Conservation (phyloP, 2,113 vertebrate genomes). For the Ramphastos sulfuratus region DNA sequence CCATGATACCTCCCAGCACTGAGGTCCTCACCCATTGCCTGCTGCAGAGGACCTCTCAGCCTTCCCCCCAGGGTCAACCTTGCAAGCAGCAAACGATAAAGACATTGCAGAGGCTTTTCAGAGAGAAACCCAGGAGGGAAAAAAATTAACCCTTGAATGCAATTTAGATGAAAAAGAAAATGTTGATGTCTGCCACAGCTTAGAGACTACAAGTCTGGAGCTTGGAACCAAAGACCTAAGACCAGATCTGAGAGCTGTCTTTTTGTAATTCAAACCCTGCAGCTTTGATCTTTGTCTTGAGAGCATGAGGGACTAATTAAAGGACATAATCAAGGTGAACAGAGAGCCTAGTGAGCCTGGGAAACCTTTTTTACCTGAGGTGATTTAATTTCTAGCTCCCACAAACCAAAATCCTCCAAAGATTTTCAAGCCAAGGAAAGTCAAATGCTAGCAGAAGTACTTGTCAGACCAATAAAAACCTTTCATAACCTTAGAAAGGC, state of each 20-base stretch:
- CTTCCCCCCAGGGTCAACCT: not conserved
- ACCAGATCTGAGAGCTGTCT: not conserved
- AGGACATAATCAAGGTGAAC: not conserved
- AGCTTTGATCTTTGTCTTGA: slow-evolving; percentile 11
- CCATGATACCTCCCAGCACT: fast-evolving
- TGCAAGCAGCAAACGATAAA: not conserved
- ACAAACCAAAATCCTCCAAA: not conserved
- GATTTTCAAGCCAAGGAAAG: not conserved
- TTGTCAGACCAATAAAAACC: not conserved
- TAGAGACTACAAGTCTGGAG: not conserved
- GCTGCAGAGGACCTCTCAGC: not conserved
- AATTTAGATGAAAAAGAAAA: not conserved
- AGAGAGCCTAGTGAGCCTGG: not conserved
- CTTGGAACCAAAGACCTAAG: not conserved
- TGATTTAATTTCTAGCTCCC: not conserved
- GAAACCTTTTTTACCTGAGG: not conserved
- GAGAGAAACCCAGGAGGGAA: not conserved
- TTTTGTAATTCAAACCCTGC: not conserved
- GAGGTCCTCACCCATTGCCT: not conserved
- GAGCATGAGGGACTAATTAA: not conserved
- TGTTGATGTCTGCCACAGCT: not conserved
- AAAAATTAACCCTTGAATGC: not conserved
- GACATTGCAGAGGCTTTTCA: not conserved
- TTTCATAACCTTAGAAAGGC: not conserved
- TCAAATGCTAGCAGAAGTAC: not conserved